These are phyloP conservation scores for Conger conger DNA, from an alignment of 2,113 vertebrate species.

Conservation along the genomic window DNA sequence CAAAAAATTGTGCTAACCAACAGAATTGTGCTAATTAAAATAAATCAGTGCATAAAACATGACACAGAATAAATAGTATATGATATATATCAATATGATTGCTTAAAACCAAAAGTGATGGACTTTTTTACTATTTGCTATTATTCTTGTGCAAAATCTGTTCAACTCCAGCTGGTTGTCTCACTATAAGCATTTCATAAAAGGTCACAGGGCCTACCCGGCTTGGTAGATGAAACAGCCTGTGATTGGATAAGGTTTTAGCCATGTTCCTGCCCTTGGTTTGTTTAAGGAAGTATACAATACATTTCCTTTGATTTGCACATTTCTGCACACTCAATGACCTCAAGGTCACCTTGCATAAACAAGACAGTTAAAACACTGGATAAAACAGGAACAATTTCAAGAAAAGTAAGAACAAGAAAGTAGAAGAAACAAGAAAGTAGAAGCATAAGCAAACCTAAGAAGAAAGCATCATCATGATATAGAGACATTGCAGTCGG, in stretches of 20 bases:
- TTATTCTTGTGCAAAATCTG: neutral
- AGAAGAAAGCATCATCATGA: no score
- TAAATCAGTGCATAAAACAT: neutral
- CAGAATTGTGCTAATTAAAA: neutral
- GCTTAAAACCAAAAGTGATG: neutral
- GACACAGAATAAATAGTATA: neutral
- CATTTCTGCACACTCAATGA: no score
- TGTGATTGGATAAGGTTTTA: neutral
- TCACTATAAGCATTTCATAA: neutral
- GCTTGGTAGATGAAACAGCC: neutral
- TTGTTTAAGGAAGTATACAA: neutral
- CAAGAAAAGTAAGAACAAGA: no score
- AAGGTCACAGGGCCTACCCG: neutral
- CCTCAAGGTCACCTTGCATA: no score
- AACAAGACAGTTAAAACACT: no score
- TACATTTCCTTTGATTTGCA: no score
- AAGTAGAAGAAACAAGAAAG: no score
- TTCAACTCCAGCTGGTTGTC: neutral
- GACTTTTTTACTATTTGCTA: neutral
- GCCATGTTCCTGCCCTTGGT: neutral
- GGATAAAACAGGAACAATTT: no score
- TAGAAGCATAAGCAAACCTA: no score
- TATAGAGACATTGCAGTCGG: no score
- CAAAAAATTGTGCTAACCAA: neutral
- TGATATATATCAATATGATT: neutral